Evolutionary conservation across 1,140 invertebrate species (phyloP).

Genomic region (Lepidostoma basale): DNA sequence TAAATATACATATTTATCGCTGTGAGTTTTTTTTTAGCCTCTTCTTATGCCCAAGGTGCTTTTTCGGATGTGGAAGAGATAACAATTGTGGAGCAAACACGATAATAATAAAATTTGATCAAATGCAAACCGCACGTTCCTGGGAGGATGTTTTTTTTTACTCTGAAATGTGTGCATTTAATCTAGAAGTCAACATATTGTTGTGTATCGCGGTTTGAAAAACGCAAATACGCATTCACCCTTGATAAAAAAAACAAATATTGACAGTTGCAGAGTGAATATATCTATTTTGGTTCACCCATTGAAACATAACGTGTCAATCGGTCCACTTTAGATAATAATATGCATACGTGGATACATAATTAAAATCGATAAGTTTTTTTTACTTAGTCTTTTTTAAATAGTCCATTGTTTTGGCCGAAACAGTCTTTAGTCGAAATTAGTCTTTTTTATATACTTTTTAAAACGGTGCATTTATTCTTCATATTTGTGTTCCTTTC

Average conservation of each 20-base stretch:
- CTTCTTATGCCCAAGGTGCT: constrained; percentile 15
- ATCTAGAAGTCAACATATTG: constrained; percentile 24
- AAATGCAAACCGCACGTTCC: constrained; percentile 22
- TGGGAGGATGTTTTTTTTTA: constrained; percentile 22
- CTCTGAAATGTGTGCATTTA: constrained; percentile 11
- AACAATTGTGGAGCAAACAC: constrained; percentile 7
- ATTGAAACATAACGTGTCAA: too few relatives aligned
- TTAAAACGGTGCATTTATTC: too few relatives aligned
- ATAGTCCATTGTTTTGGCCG: too few relatives aligned
- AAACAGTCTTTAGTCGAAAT: too few relatives aligned
- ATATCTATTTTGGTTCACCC: too few relatives aligned
- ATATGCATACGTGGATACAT: too few relatives aligned
- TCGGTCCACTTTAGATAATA: too few relatives aligned
- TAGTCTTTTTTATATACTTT: too few relatives aligned
- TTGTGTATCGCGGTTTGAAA: constrained; percentile 28
- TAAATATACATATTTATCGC: constrained; percentile 3
- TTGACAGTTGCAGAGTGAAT: neutral
- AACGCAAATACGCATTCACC: constrained; percentile 24
- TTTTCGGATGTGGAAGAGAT: constrained; percentile 22
- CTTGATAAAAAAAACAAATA: constrained; percentile 6
- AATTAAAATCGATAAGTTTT: too few relatives aligned
- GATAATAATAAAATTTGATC: neutral
- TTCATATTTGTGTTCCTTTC: too few relatives aligned
- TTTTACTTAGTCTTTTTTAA: too few relatives aligned
- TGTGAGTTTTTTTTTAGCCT: constrained; percentile 4